Percentiles rank a stretch among this genome's conserved stretches.
These are phyloP conservation scores for Palythoa caribaeorum DNA, from an alignment of 92 coral and sea anemone genomes.

Conservation along the genomic window DNA sequence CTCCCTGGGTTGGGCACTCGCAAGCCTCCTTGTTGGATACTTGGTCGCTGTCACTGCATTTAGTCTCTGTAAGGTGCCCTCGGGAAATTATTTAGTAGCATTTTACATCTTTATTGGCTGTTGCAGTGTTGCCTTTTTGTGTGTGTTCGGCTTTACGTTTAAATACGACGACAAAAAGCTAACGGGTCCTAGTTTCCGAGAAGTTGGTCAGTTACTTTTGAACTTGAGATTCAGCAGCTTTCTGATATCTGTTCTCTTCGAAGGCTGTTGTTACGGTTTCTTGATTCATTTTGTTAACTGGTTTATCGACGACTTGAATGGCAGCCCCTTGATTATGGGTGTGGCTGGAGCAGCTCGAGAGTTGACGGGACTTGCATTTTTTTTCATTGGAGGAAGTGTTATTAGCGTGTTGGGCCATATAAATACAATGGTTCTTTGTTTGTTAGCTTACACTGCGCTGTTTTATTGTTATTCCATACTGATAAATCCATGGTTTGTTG, in stretches of 20 bases:
- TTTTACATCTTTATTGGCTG: slow-evolving; percentile 75
- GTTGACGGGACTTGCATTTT: slow-evolving; percentile 60
- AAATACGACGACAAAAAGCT: slow-evolving; percentile 53
- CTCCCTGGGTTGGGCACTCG: slow-evolving; percentile 91
- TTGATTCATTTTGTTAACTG: slow-evolving; percentile 76
- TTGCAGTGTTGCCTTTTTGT: slow-evolving; percentile 67
- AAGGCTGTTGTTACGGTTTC: slow-evolving; percentile 57
- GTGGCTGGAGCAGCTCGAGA: slow-evolving; percentile 72
- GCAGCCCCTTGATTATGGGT: slow-evolving; percentile 66
- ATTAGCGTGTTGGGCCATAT: slow-evolving; percentile 68
- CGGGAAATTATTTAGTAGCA: slow-evolving; percentile 23
- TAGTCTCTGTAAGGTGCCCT: slow-evolving; percentile 56
- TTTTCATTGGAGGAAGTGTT: slow-evolving; percentile 59
- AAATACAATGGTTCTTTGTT: slow-evolving; percentile 55
- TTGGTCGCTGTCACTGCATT: slow-evolving; percentile 58
- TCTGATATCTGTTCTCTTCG: slow-evolving; percentile 66
- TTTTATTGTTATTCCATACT: slow-evolving; percentile 66
- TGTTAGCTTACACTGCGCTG: slow-evolving; percentile 63
- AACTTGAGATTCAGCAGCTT: slow-evolving; percentile 60
- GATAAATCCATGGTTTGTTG: slow-evolving; percentile 62
- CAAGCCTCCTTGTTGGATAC: slow-evolving; percentile 77
- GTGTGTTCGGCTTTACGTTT: slow-evolving; percentile 72
- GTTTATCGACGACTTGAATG: slow-evolving; percentile 82
- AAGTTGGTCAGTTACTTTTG: slow-evolving; percentile 50
- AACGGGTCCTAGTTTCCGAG: slow-evolving; percentile 33